Base-by-base conservation (phyloP, 37 sponge, comb jelly and placozoan genomes). In the Haliclona indistincta region DNA sequence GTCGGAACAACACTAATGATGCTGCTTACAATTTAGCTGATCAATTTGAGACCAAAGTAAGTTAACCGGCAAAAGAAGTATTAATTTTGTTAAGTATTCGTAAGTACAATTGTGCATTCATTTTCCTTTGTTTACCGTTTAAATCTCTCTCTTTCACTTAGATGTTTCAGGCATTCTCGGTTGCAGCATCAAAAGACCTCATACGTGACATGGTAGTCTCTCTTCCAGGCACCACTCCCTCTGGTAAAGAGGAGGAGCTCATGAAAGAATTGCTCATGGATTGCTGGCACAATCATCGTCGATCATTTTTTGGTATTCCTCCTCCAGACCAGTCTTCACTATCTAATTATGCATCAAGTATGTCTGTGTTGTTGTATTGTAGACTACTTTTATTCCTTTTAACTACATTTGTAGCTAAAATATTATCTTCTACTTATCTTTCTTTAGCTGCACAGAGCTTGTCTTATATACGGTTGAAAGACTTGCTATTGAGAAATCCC, bases 271-370 rank as follows among this genome's bases (percentile, higher is more conserved):
- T 86, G 3, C 73, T 91, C 6, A 86, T 81, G 29, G 68, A 74
- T 15, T 85, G 86, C 78, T 82, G 63, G 26, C 34, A n/a, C 3
- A 70, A 82, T 52, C 91, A 91, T 49, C 74, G 83, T 30, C 43
- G 86, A 10, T 49, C 83, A 5, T 70, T 39, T 42, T 76, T 77
- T 51, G 91, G 86, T 0, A 26, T 43, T 0, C 79, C 77, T 3
- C 77, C 76, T 32, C 83, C 81, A 5, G 56, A 47, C 0, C n/a
- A 29, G 17, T 56, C 72, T 40, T 70, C 72, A 28, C 72, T 91
- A 40, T 78, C 74, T n/a, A 78, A 38, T 45, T 84, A 84, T 70
- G 34, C 67, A 1, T 39, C 68, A 39, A 85, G 90, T 89, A 22
- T 70, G 89, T 54, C 8, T 15, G 23, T 22, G 2, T 53, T 33